These are phyloP conservation scores for Dorcus parallelipipedus DNA, from an alignment of 2,888 invertebrate species.

Conservation along the genomic window DNA sequence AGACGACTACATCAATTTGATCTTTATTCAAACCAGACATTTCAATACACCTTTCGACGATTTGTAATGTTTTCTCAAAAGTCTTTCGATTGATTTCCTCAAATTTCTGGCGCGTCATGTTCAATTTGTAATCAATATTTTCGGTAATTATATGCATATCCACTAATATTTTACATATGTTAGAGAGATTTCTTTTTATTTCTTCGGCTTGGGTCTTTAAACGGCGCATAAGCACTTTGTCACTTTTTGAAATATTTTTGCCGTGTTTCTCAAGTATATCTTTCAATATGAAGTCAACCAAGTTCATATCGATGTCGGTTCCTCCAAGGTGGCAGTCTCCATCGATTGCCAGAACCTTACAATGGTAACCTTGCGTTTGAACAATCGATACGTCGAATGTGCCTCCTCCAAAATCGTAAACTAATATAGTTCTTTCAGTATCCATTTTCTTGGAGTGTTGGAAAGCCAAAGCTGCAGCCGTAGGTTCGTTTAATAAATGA, in stretches of 20 bases:
- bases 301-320: conserved; percentile 28
- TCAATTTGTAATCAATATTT: background rate
- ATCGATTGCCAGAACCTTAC: conserved; percentile 25
- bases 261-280: conserved; percentile 18
- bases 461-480: conserved; percentile 31
- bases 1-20: conserved; percentile 29
- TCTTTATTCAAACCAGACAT: conserved; percentile 19
- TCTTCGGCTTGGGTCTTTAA: conserved; percentile 25
- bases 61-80: conserved; percentile 25
- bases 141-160: conserved; percentile 11
- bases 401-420: conserved; percentile 33
- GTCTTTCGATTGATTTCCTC: conserved; percentile 23
- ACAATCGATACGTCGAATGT: conserved; percentile 33
- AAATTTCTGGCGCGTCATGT: conserved; percentile 25
- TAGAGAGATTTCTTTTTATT: conserved; percentile 15
- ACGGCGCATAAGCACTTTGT: conserved; percentile 6
- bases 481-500: conserved; percentile 29
- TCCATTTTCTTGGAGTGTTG: conserved; percentile 17
- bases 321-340: conserved; percentile 34
- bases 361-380: conserved; percentile 11
- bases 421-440: conserved; percentile 20
- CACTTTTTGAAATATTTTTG: conserved; percentile 16
- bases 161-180: too few species aligned
- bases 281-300: conserved; percentile 21
- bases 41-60: conserved; percentile 24